phyloP scores from a whole-genome alignment of 2,888 invertebrate species.

The Bhutanitis thaidina region DNA sequence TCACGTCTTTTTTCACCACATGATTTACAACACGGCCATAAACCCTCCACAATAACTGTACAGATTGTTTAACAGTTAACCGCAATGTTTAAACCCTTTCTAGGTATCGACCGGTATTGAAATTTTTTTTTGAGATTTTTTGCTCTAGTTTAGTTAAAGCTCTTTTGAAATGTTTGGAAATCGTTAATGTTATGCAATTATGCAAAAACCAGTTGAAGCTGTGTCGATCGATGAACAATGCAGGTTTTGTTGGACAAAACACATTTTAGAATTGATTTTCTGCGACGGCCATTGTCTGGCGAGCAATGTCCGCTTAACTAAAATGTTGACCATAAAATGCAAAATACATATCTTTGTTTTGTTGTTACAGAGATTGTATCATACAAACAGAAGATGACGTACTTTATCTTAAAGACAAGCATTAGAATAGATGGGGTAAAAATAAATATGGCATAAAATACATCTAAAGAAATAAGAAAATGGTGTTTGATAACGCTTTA shows the following conservation, averaged over 20 bases:
- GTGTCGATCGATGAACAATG: slow-evolving; percentile 38
- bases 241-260: slow-evolving; percentile 32
- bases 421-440: slow-evolving; percentile 6
- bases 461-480: neutral
- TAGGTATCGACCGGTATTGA: slow-evolving; percentile 62
- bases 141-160: slow-evolving; percentile 66
- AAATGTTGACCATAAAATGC: slow-evolving; percentile 38
- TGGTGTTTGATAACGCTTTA: too few relatives aligned
- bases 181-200: slow-evolving; percentile 62
- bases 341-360: slow-evolving; percentile 27
- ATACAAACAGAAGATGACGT: slow-evolving; percentile 7
- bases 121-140: slow-evolving; percentile 48
- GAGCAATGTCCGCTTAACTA: slow-evolving; percentile 35
- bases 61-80: slow-evolving; percentile 77
- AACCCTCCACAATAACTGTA: slow-evolving; percentile 74
- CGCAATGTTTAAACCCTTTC: slow-evolving; percentile 77
- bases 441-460: neutral
- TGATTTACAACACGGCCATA: slow-evolving; percentile 72
- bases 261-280: slow-evolving; percentile 38
- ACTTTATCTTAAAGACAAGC: slow-evolving; percentile 1
- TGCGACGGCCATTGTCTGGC: slow-evolving; percentile 41
- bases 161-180: slow-evolving; percentile 48
- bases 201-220: slow-evolving; percentile 68
- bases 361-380: slow-evolving; percentile 5
- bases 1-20: slow-evolving; percentile 69